phyloP scores from a whole-genome alignment of 2,797 vertebrate species.

The Xenops minutus region DNA sequence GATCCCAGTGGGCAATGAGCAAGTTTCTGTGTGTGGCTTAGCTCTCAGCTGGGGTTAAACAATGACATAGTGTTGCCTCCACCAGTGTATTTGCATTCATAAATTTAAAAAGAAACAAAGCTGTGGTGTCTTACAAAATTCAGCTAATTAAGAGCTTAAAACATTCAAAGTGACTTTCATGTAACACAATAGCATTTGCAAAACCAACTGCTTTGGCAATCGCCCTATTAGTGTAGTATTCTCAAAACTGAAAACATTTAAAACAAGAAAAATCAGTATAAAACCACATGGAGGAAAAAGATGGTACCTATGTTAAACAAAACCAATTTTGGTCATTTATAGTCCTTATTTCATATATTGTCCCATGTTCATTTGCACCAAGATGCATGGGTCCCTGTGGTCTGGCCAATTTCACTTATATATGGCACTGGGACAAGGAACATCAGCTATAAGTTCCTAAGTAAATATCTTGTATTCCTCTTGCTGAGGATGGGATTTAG shows the following conservation, averaged over 20 bases:
- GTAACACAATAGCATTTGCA: neutral
- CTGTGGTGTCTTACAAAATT: neutral
- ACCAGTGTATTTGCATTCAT: neutral
- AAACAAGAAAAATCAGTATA: neutral
- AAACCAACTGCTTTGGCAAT: neutral
- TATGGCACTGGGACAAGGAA: neutral
- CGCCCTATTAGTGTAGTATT: neutral
- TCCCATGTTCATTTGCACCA: neutral
- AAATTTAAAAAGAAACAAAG: neutral
- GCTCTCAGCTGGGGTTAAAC: neutral
- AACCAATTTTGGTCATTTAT: neutral
- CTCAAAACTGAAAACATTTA: neutral
- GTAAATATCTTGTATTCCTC: neutral
- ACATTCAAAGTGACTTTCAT: neutral
- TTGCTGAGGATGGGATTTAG: neutral
- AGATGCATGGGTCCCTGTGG: neutral
- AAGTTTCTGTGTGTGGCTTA: rapidly evolving
- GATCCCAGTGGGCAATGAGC: rapidly evolving
- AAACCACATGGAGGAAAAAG: neutral
- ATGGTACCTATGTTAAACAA: neutral
- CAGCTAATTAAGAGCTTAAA: neutral
- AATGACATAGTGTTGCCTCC: neutral
- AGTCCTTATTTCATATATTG: neutral
- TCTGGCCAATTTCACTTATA: neutral
- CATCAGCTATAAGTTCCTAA: neutral